These are phyloP conservation scores for Poeciliopsis retropinna DNA, from an alignment of 2,113 vertebrate genomes.

Conservation along the genomic window DNA sequence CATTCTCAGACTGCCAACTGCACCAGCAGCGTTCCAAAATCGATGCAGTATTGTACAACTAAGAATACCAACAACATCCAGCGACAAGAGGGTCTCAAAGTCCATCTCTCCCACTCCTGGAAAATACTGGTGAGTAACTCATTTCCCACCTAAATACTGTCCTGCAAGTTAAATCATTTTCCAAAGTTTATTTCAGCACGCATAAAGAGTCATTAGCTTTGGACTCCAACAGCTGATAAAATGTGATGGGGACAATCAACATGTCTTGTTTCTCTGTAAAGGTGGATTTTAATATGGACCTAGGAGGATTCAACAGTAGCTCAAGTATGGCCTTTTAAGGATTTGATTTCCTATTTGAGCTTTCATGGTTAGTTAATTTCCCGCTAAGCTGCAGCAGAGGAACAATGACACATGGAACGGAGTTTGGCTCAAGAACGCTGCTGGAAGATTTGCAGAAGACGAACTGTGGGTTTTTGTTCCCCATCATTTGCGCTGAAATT, in stretches of 20 bases:
- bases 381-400: neutral
- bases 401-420: constrained; percentile 8
- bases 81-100: neutral
- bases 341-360: constrained; percentile 6
- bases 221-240: neutral
- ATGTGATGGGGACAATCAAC: neutral
- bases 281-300: constrained; percentile 1
- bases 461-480: constrained; percentile 2
- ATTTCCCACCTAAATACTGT: neutral
- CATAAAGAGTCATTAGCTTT: neutral
- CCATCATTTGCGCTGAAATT: constrained; percentile 10
- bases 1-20: neutral
- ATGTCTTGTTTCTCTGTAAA: neutral
- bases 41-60: neutral
- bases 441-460: constrained; percentile 5
- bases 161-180: neutral
- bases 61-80: neutral
- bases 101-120: neutral
- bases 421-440: neutral
- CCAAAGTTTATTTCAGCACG: neutral
- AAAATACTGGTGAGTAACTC: neutral
- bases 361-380: neutral
- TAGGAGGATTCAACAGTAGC: neutral
- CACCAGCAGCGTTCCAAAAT: neutral
- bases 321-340: neutral